Evolutionary conservation across 2,797 vertebrate genomes (phyloP), one percentile per base, ranked within the genome.

Genomic region (Premnoplex brunnescens): DNA sequence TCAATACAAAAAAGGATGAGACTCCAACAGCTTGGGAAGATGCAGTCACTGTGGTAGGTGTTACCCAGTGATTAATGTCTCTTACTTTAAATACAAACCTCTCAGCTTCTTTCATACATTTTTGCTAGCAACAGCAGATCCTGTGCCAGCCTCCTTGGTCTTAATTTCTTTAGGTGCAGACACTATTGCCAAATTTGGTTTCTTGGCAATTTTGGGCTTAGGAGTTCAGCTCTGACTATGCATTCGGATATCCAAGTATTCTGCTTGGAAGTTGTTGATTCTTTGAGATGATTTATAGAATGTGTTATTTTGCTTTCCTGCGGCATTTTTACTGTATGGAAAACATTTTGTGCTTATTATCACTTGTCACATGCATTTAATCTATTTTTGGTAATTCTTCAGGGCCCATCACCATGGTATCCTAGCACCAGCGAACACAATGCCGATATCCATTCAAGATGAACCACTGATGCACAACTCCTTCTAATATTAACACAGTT

Each of bases 321-420:
- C 16, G 2, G 89, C 64, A 77, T 93, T 96, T 95, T 94, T 94
- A 94, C 93, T 95, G 81, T 97, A 97, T 96, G 84, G 93, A 96
- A 97, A 96, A 96, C 91, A 97, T 95, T 96, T 95, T 95, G 92
- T 96, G 92, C 96, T 96, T 92, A 96, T 97, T 97, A 96, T 96
- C 95, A 95, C 96, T 96, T 97, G 88, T 87, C 93, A 95, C 93
- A 96, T 97, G 93, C 92, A 95, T 95, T 96, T 96, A 93, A 96
- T 96, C 96, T 97, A 97, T 97, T 96, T 97, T 96, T 87, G 91
- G 95, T 96, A 93, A 92, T 95, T 95, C 91, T 96, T 97, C 91
- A 89, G 91, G 84, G 92, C 93, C 93, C 92, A 97, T 97, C 96
- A 95, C 96, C 96, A 96, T 96, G 95, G 96, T 97, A 96, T 95